Evolutionary conservation across 1,140 invertebrate species (phyloP), one percentile per base, ranked within the genome.

Genomic region (Archivesica marissinica): DNA sequence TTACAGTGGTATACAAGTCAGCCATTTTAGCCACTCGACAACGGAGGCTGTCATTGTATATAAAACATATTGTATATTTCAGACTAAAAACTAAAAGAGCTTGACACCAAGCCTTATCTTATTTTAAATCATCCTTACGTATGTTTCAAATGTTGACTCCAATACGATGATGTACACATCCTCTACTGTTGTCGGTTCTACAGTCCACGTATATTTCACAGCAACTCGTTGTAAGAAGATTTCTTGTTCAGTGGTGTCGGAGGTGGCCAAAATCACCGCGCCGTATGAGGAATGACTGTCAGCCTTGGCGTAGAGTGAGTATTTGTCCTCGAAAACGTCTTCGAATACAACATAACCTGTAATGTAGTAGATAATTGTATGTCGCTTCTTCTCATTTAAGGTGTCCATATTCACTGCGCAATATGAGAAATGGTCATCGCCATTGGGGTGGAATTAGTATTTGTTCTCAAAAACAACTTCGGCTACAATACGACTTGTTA

Each of bases 211-310:
- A 56, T 87, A 88, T 11, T 86, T 88, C 15, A 89, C 88, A 25
- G 88, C 82, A 3, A 82, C 77, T 41, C 88, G 41, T 70, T 86
- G 85, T 28, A 89, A 61, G 47, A 89, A 89, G n/a, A 89, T 81
- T 30, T 68, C 81, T 15, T 87, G 33, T 23, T 66, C 41, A 30
- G 50, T 72, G 11, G 59, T 39, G 11, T 78, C 64, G 2, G 50
- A 13, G 4, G 85, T 82, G 3, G 81, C 80, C 20, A 86, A 50
- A 30, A 88, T 85, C 6, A 89, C 82, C 23, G 50, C n/a, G 30
- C 35, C 56, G 52, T 88, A 85, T 30, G 83, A 52, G 2, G 54
- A 52, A 78, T 89, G 88, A 23, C 68, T 66, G 39, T 85, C 78
- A 59, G 82, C 78, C 35, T 76, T 50, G n/a, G 75, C 79, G 33